phyloP scores from a whole-genome alignment of 2,888 invertebrate species.

The Aphelenchoides bicaudatus region DNA sequence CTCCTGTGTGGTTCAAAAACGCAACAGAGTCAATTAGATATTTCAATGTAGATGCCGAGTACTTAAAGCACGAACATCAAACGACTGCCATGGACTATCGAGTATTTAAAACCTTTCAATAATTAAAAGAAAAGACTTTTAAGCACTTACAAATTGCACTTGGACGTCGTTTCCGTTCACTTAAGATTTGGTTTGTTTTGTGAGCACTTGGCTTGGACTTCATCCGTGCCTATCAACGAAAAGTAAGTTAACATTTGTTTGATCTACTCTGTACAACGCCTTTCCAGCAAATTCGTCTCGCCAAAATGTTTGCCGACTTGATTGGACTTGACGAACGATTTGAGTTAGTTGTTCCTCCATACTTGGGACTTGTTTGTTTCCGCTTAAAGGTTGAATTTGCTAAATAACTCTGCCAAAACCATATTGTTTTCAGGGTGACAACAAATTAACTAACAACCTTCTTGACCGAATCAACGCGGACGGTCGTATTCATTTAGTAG shows the following conservation, averaged over 20 bases:
- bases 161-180: constrained; percentile 85
- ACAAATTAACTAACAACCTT: constrained; percentile 61
- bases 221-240: constrained; percentile 82
- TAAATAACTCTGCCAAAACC: too few relatives aligned
- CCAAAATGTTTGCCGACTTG: constrained; percentile 74
- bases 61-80: constrained; percentile 93
- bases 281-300: constrained; percentile 67
- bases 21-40: constrained; percentile 87
- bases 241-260: constrained; percentile 62
- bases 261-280: not conserved
- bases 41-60: constrained; percentile 95
- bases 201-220: constrained; percentile 87
- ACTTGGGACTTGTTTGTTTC: constrained; percentile 89
- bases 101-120: too few relatives aligned
- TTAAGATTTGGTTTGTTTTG: constrained; percentile 96
- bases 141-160: constrained; percentile 68
- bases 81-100: constrained; percentile 66
- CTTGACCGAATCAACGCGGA: constrained; percentile 63
- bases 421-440: constrained; percentile 60
- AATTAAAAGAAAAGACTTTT: too few relatives aligned
- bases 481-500: constrained; percentile 64
- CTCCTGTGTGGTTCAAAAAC: constrained; percentile 95
- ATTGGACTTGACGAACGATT: constrained; percentile 74
- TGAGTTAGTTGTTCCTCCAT: constrained; percentile 77
- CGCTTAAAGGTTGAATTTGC: constrained; percentile 76